phyloP scores from a whole-genome alignment of 2,113 vertebrate species.

The Drymodes brunneopygia region DNA sequence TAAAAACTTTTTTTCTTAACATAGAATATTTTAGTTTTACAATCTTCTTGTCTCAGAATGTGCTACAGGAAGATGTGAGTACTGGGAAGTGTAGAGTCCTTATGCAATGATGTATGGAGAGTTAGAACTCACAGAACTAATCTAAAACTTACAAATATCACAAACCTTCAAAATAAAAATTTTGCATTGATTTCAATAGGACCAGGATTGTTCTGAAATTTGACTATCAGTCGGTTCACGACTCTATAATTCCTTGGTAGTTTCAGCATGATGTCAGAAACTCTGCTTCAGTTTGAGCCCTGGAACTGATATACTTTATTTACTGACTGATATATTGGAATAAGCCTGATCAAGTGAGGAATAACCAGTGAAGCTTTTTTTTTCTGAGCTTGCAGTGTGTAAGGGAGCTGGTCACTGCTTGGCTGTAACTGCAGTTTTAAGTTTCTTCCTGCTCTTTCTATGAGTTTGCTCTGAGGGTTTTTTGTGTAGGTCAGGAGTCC shows the following conservation, averaged over 20 bases:
- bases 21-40: neutral
- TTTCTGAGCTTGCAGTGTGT: neutral
- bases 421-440: neutral
- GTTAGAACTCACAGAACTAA: neutral
- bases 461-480: neutral
- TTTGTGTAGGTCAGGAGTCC: neutral
- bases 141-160: neutral
- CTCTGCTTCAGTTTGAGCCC: neutral
- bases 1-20: neutral
- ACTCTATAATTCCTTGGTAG: neutral
- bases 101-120: neutral
- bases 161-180: neutral
- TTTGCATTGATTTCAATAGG: neutral
- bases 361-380: neutral
- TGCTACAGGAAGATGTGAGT: neutral
- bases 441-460: neutral
- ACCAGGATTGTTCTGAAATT: neutral
- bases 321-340: neutral
- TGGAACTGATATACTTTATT: neutral
- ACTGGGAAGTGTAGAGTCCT: neutral
- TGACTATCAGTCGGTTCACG: rapidly evolving
- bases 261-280: neutral
- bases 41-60: neutral
- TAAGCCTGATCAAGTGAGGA: neutral
- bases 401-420: neutral